These are phyloP conservation scores for Anabas testudineus DNA, from an alignment of 2,797 vertebrate genomes.

Conservation along the genomic window DNA sequence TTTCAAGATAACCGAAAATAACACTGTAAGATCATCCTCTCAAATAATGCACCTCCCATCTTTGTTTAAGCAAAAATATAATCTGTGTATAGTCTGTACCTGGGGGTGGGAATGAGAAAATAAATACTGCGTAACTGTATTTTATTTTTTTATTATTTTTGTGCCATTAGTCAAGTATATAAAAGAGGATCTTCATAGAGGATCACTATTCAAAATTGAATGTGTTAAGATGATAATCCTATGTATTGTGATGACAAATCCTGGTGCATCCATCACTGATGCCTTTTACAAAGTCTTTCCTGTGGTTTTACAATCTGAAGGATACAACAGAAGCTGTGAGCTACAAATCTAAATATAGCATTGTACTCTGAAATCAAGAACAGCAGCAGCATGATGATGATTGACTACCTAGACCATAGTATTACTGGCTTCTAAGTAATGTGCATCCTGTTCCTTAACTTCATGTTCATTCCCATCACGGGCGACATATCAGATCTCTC, in stretches of 20 bases:
- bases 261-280: constrained; percentile 26
- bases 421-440: constrained; percentile 25
- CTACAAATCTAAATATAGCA: constrained; percentile 36
- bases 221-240: constrained; percentile 49
- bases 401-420: background rate
- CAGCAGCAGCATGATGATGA: constrained; percentile 23
- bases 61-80: constrained; percentile 38
- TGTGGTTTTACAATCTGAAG: constrained; percentile 39
- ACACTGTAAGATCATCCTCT: constrained; percentile 27
- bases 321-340: constrained; percentile 19
- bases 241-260: constrained; percentile 67
- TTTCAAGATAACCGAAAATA: constrained; percentile 35
- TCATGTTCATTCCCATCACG: constrained; percentile 59
- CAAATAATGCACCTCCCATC: constrained; percentile 18
- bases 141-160: too few species aligned
- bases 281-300: constrained; percentile 33
- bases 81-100: constrained; percentile 32
- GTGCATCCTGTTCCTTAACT: constrained; percentile 41
- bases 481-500: constrained; percentile 48
- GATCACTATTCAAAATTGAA: constrained; percentile 9
- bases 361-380: constrained; percentile 23
- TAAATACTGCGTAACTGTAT: constrained; percentile 23
- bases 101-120: background rate
- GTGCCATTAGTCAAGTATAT: constrained; percentile 1
- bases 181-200: constrained; percentile 2